Base-by-base conservation (phyloP, 2,888 invertebrate species). In the Tetragnatha montana region DNA sequence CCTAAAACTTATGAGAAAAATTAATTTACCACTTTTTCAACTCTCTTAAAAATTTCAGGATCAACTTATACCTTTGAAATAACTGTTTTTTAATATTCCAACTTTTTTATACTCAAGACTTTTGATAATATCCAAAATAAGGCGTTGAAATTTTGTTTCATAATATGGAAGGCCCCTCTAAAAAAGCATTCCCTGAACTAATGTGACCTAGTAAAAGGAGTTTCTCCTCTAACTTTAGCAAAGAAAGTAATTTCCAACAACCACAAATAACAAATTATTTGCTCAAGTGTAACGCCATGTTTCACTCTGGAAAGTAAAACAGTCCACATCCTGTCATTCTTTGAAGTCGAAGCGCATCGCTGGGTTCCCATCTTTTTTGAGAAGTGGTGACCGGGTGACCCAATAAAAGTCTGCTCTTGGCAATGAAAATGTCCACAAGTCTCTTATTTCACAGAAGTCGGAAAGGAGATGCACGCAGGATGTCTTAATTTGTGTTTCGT, bases 371-470 rank as follows among this genome's bases (percentile, higher is more conserved):
- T 22, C 78, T 50, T 17, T n/a, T 4, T 76, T 14, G 22, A 22
- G 21, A 51, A 14, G n/a, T 17, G 14, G 6, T 73, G 71, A 81
- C 81, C 81, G 81, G 51, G 50, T 81, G 73, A 73, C 81, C 81
- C 22, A 81, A 12, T 81, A 73, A 81, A 50, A 51, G n/a, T 51
- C 17, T 21, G 22, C 6, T 71, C 81, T 81, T 81, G 81, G 19
- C 81, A 50, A n/a, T 81, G 81, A 73, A 74, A 21, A n/a, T 50
- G 50, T 73, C 2, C 21, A 21, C 50, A n/a, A 1, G 47, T 70
- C 17, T 70, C 12, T 35, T 35, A 35, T 35, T 35, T 35, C 35
- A 4, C 35, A 35, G 21, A 12, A 8, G 21, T 1, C 22, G 21
- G 12, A 21, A 6, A 60, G 47, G 12, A 51, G 50, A 76, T 49